phyloP scores from a whole-genome alignment of 2,888 invertebrate genomes.

The Eueremaeus valkanovi region DNA sequence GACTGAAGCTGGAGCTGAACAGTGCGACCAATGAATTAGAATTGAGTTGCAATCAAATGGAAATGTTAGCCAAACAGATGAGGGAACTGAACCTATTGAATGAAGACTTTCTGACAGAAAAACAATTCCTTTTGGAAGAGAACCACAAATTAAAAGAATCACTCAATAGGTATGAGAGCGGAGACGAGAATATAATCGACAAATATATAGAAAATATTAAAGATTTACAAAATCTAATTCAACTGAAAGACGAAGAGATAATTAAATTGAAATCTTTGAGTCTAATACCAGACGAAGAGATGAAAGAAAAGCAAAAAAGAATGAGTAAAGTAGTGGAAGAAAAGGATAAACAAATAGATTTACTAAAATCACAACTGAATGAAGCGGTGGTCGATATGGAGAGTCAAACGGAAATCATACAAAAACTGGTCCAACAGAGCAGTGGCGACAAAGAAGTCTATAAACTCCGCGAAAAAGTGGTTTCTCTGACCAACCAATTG shows the following conservation, averaged over 20 bases:
- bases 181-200: constrained; percentile 3
- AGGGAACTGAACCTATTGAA: constrained; percentile 36
- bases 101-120: constrained; percentile 32
- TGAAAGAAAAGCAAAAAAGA: background rate
- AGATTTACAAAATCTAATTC: background rate
- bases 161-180: background rate
- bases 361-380: constrained; percentile 31
- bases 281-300: background rate
- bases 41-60: constrained; percentile 21
- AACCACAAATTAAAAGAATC: constrained; percentile 9
- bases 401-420: constrained; percentile 27
- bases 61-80: constrained; percentile 34
- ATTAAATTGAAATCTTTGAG: background rate
- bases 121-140: background rate
- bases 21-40: constrained; percentile 24
- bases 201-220: constrained; percentile 21
- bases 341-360: constrained; percentile 28
- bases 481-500: background rate
- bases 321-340: constrained; percentile 1
- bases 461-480: background rate
- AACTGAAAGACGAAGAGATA: constrained; percentile 34
- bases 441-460: background rate
- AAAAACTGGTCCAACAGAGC: constrained; percentile 11
- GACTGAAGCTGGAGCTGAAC: constrained; percentile 32
- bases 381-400: constrained; percentile 33